Percentiles rank a stretch among this genome's conserved stretches.
phyloP scores from a whole-genome alignment of 1,140 invertebrate species.

The Maniola jurtina region DNA sequence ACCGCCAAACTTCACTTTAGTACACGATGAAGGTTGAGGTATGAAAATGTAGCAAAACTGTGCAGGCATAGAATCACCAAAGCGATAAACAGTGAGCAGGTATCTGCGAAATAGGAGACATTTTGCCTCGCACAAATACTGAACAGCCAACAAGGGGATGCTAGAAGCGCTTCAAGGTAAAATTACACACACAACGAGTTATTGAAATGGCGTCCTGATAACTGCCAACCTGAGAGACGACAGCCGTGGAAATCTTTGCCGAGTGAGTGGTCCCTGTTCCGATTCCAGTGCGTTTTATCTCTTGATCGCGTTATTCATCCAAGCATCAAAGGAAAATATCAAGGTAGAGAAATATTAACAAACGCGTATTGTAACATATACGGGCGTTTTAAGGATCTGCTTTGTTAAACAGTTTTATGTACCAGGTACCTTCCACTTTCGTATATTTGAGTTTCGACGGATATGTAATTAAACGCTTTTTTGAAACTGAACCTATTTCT shows the following conservation, averaged over 20 bases:
- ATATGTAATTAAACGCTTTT: too few relatives aligned
- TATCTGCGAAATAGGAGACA: neutral
- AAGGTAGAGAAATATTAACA: conserved; percentile 55
- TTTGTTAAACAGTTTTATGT: neutral
- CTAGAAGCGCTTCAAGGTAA: conserved; percentile 17
- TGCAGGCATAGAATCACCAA: too few relatives aligned
- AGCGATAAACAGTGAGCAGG: too few relatives aligned
- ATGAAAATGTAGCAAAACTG: too few relatives aligned
- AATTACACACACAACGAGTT: conserved; percentile 25
- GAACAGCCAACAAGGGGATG: conserved; percentile 1
- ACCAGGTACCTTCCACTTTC: too few relatives aligned
- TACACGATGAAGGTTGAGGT: too few relatives aligned
- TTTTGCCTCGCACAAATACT: conserved; percentile 18
- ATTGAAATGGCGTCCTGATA: conserved; percentile 51
- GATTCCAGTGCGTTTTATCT: conserved; percentile 66
- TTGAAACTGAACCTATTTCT: too few relatives aligned
- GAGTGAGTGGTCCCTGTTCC: conserved; percentile 46
- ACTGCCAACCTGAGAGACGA: conserved; percentile 33
- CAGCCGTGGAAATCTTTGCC: conserved; percentile 52
- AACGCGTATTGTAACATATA: conserved; percentile 31
- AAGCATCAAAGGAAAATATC: conserved; percentile 71
- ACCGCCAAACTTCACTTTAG: too few relatives aligned
- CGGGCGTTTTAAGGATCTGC: neutral
- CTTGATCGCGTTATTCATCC: conserved; percentile 73
- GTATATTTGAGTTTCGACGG: too few relatives aligned